These are phyloP conservation scores for Drosophila auraria DNA, from an alignment of 1,140 invertebrate species.

Conservation along the genomic window DNA sequence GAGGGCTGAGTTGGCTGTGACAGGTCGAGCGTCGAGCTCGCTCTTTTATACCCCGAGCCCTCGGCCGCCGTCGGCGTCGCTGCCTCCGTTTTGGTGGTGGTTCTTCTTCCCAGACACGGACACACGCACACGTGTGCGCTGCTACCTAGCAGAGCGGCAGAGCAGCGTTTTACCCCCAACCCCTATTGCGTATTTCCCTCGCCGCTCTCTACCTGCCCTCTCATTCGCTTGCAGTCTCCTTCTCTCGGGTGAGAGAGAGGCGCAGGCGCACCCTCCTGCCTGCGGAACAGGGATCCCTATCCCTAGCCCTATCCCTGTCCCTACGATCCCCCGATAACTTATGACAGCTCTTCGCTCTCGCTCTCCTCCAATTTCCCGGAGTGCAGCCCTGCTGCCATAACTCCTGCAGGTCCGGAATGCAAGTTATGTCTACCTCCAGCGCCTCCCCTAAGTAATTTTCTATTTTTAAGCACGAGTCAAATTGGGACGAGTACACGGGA, in stretches of 20 bases:
- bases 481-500: slow-evolving; percentile 47
- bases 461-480: slow-evolving; percentile 71
- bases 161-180: slow-evolving; percentile 63
- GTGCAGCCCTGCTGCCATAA: slow-evolving; percentile 61
- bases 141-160: slow-evolving; percentile 55
- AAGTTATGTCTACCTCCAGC: slow-evolving; percentile 29
- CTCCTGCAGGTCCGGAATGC: slow-evolving; percentile 49
- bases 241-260: slow-evolving; percentile 30
- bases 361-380: slow-evolving; percentile 61
- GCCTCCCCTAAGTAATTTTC: slow-evolving; percentile 49
- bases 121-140: slow-evolving; percentile 44
- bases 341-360: slow-evolving; percentile 57
- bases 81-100: slow-evolving; percentile 68
- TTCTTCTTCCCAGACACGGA: slow-evolving; percentile 64
- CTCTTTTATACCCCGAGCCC: slow-evolving; percentile 77
- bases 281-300: slow-evolving; percentile 2
- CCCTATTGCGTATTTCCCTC: slow-evolving; percentile 80
- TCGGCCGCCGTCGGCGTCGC: slow-evolving; percentile 35
- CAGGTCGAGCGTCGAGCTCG: slow-evolving; percentile 72
- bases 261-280: slow-evolving; percentile 65
- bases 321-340: slow-evolving; percentile 65
- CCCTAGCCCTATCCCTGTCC: not conserved
- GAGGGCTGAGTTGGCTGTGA: slow-evolving; percentile 81
- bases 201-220: slow-evolving; percentile 47
- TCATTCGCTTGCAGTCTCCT: slow-evolving; percentile 3